phyloP scores from a whole-genome alignment of 2,797 vertebrate species.

The Emys orbicularis region DNA sequence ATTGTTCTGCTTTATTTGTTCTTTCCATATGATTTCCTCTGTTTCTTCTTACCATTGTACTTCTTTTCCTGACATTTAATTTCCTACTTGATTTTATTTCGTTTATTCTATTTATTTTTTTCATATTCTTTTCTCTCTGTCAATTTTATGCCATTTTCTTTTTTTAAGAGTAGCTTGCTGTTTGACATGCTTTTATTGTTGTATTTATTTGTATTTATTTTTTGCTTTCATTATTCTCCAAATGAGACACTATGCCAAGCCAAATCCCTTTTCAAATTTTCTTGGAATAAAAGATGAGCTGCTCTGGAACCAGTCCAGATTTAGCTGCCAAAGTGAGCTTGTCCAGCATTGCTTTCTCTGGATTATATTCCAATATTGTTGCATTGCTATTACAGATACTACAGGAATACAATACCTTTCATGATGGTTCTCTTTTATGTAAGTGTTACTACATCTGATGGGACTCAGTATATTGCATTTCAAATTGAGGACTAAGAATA shows the following conservation, averaged over 20 bases:
- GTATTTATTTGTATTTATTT: conserved; percentile 72
- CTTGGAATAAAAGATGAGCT: conserved; percentile 76
- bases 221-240: conserved; percentile 63
- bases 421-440: background rate
- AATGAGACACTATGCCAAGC: conserved; percentile 66
- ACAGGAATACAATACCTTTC: conserved; percentile 7
- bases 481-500: background rate
- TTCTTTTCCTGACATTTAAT: conserved; percentile 45
- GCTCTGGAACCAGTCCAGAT: conserved; percentile 68
- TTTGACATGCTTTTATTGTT: conserved; percentile 72
- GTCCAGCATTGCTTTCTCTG: conserved; percentile 38
- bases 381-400: background rate
- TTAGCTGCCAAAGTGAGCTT: conserved; percentile 56
- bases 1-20: conserved; percentile 61
- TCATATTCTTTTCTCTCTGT: conserved; percentile 57
- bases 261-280: conserved; percentile 72
- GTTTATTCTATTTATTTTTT: conserved; percentile 47
- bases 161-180: background rate
- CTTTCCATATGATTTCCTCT: conserved; percentile 29
- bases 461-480: conserved; percentile 11
- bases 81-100: conserved; percentile 57
- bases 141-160: conserved; percentile 44
- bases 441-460: background rate
- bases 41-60: background rate
- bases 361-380: conserved; percentile 42